Percentiles rank a stretch among this genome's conserved stretches.
Conservation (phyloP, 2,888 invertebrate species). For the Elgonia sp. region DNA sequence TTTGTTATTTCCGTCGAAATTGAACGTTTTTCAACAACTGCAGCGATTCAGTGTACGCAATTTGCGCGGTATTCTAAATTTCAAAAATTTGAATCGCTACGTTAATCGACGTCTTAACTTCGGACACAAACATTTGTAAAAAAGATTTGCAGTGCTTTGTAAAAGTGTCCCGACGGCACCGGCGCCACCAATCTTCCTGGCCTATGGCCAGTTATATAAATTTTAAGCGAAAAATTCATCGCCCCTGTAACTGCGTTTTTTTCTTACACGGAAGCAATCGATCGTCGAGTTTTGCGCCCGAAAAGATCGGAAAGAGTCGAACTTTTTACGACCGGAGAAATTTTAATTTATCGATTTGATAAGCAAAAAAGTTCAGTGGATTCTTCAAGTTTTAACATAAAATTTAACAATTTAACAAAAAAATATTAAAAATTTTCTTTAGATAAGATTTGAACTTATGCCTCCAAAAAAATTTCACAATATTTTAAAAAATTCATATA, state of each 20-base stretch:
- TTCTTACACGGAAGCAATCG: conserved; percentile 22
- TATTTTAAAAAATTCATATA: too few relatives aligned
- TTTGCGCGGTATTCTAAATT: conserved; percentile 39
- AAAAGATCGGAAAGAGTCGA: background rate
- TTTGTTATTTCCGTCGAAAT: background rate
- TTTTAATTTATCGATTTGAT: background rate
- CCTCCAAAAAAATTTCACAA: background rate
- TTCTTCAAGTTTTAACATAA: background rate
- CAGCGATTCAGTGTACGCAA: conserved; percentile 33
- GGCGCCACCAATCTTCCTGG: conserved; percentile 54
- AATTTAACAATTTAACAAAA: background rate
- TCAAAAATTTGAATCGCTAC: conserved; percentile 10
- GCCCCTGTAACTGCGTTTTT: background rate
- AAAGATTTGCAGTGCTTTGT: conserved; percentile 49
- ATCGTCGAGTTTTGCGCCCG: background rate
- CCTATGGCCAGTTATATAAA: conserved; percentile 62
- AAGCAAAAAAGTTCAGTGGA: background rate
- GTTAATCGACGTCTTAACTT: conserved; percentile 53
- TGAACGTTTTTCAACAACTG: background rate
- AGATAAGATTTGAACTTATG: conserved; percentile 1
- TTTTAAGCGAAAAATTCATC: conserved; percentile 46
- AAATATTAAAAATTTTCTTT: background rate
- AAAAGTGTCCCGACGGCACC: conserved; percentile 31
- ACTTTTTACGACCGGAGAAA: background rate
- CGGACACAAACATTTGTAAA: conserved; percentile 51